Conservation (phyloP, 2,113 vertebrate species). For the Leucopternis melanops region DNA sequence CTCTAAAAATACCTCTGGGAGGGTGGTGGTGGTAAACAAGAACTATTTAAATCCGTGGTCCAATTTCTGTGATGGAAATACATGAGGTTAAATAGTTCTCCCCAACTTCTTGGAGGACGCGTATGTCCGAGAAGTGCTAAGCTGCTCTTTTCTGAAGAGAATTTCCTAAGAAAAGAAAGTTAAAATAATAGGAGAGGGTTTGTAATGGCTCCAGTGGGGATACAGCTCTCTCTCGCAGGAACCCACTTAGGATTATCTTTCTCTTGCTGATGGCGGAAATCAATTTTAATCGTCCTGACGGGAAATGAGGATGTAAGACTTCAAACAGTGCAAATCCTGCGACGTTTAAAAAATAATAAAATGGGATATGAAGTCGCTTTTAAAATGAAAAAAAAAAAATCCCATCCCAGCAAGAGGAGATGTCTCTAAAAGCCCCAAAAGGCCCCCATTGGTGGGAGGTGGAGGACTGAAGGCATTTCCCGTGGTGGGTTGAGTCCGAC, state of each 20-base stretch:
- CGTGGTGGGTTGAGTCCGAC: neutral
- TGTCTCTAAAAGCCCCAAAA: neutral
- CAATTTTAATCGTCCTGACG: constrained; percentile 52
- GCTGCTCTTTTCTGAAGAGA: neutral
- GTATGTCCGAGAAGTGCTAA: neutral
- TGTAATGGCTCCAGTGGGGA: neutral
- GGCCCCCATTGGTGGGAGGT: neutral
- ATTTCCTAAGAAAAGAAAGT: neutral
- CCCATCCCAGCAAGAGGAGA: neutral
- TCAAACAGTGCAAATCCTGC: constrained; percentile 60
- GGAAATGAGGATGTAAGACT: constrained; percentile 59
- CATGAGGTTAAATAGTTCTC: neutral
- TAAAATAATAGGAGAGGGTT: constrained; percentile 20
- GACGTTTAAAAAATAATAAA: constrained; percentile 11
- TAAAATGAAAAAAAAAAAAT: neutral
- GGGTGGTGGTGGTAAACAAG: neutral
- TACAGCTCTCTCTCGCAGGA: neutral
- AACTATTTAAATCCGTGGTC: neutral
- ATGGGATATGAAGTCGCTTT: constrained; percentile 18
- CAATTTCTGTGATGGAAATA: neutral
- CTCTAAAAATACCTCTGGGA: constrained; percentile 32
- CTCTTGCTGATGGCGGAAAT: constrained; percentile 52
- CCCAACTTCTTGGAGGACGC: neutral
- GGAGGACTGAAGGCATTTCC: neutral
- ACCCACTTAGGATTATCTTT: constrained; percentile 39